Evolutionary conservation across 2,888 invertebrate species (phyloP), one percentile per base, ranked within the genome.

Genomic region (Deilephila elpenor): DNA sequence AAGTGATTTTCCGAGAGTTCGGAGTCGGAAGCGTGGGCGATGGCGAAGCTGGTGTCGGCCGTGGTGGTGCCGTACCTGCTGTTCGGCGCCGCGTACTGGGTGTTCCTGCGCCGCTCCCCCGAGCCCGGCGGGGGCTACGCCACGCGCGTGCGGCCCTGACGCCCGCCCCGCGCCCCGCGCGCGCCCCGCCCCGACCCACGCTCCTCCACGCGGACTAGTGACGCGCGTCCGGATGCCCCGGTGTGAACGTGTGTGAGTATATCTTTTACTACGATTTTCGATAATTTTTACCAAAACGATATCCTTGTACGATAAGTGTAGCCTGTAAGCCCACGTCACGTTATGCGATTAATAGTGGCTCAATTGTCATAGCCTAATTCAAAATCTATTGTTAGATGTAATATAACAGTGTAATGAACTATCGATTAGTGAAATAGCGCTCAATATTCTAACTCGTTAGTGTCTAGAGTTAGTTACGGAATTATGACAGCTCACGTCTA

Each of bases 1-100:
- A 95, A 96, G 91, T 95, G 94, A 95, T 94, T 93, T 89, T 87
- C 89, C 89, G 86, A 82, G 75, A 80, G 84, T 75, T 79, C 87
- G 82, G 86, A 86, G 82, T 75, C 77, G 82, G 88, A 87, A 82
- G 95, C 95, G 82, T 96, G 96, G 89, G 95, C 95, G 80, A 88
- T 90, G 80, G 84, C 84, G 81, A 85, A 84, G 79, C 84, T 92
- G 78, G 85, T 82, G 76, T 84, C 75, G 75, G 90, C 92, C 77
- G 89, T 93, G 77, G 83, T 93, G 74, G 86, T 88, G 79, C 92
- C 94, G 64, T 92, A 94, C 87, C 87, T 80, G 78, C 78, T 91
- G 74, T 93, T 94, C 87, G 84, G 82, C 78, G 60, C 89, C 76
- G 84, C 86, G 19, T 95, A 93, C 86, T 78, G 82, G 75, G 74